Conservation (phyloP, 2,888 invertebrate genomes). For the Ichneumoninae sp. region DNA sequence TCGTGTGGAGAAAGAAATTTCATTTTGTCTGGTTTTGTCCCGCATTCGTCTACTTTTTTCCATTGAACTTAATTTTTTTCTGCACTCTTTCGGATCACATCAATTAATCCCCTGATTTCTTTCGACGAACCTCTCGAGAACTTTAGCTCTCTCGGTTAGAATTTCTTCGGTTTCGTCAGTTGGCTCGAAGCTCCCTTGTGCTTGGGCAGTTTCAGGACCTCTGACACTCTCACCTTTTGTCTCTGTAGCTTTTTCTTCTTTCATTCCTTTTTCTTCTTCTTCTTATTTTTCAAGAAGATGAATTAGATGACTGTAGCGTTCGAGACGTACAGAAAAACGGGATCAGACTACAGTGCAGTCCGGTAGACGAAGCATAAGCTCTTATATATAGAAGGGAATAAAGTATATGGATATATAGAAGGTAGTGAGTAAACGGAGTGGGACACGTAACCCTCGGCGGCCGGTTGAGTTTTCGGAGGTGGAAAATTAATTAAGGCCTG, state of each 20-base stretch:
- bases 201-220: not conserved
- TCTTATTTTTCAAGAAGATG: not conserved
- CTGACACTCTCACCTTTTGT: not conserved
- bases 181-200: not conserved
- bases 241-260: not conserved
- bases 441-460: constrained; percentile 18
- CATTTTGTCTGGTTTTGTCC: not conserved
- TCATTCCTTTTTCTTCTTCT: not conserved
- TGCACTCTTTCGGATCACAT: not conserved
- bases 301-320: not conserved
- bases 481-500: constrained; percentile 61
- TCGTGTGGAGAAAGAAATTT: not conserved
- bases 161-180: not conserved
- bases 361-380: not conserved
- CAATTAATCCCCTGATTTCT: not conserved
- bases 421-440: not conserved
- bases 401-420: not conserved
- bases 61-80: not conserved
- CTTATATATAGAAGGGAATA: not conserved
- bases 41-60: not conserved
- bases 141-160: not conserved
- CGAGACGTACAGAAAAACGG: not conserved
- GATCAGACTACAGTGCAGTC: not conserved
- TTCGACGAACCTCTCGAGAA: not conserved
- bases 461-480: constrained; percentile 33